Percentiles rank a stretch among this genome's conserved stretches.
Conservation (phyloP, 1,140 invertebrate genomes). For the Penaeus vannamei region DNA sequence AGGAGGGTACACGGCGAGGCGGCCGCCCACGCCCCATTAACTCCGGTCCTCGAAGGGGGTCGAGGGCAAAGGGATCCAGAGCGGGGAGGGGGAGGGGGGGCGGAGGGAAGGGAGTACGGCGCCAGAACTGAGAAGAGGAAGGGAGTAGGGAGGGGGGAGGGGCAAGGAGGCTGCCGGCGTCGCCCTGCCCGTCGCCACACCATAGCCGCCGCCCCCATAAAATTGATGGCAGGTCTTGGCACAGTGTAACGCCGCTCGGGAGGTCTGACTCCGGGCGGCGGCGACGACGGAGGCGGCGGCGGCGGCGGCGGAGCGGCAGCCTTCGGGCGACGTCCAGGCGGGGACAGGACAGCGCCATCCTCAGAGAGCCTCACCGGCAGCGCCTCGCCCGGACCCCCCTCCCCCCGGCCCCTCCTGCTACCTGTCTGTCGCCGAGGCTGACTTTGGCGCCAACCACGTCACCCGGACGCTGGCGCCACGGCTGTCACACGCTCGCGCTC, state of each 20-base stretch:
- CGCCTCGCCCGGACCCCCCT: background rate
- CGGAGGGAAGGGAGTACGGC: slow-evolving; percentile 10
- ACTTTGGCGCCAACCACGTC: background rate
- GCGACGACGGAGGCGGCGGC: background rate
- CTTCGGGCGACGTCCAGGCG: slow-evolving; percentile 44
- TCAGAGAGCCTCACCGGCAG: slow-evolving; percentile 13
- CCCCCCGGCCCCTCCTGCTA: slow-evolving; percentile 9
- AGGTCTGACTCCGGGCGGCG: slow-evolving; percentile 46
- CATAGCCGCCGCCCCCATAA: slow-evolving; percentile 58
- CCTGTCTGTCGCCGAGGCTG: slow-evolving; percentile 50
- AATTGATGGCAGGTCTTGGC: slow-evolving; percentile 61
- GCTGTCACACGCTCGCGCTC: background rate
- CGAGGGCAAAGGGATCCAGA: slow-evolving; percentile 12
- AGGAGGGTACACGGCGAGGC: slow-evolving; percentile 31
- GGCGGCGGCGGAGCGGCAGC: background rate
- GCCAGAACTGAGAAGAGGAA: slow-evolving; percentile 37
- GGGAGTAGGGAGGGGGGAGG: background rate
- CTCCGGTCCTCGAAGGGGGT: background rate
- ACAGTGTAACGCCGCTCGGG: slow-evolving; percentile 48
- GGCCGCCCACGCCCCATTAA: slow-evolving; percentile 50
- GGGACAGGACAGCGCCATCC: slow-evolving; percentile 32
- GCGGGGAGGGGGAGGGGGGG: background rate
- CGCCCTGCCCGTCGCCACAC: slow-evolving; percentile 60
- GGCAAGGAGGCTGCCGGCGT: slow-evolving; percentile 36
- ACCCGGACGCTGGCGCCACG: slow-evolving; percentile 20